Percentiles rank a stretch among this genome's conserved stretches.
Evolutionary conservation across 2,888 invertebrate genomes (phyloP).

Genomic region (Ennomos erosarius): DNA sequence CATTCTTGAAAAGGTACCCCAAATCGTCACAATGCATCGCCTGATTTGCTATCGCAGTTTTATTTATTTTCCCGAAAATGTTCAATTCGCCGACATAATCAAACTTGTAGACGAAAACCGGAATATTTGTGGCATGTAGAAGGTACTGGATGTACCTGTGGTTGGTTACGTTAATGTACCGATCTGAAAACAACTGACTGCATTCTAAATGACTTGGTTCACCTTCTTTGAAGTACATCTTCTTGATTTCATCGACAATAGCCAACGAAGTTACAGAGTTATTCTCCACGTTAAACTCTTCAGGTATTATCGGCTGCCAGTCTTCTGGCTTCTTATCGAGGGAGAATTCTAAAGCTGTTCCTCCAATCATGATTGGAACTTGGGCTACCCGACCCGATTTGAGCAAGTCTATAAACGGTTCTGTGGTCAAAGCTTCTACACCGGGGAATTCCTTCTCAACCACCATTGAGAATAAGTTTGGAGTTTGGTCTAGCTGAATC

Average conservation of each 20-base stretch:
- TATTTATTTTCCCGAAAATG: constrained; percentile 48
- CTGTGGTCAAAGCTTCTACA: constrained; percentile 66
- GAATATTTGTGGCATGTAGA: constrained; percentile 64
- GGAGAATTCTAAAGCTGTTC: constrained; percentile 62
- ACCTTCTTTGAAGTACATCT: constrained; percentile 65
- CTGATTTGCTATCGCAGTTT: constrained; percentile 50
- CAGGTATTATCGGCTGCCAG: constrained; percentile 65
- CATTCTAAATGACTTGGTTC: constrained; percentile 62
- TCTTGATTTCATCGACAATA: constrained; percentile 61
- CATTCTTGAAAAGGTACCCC: constrained; percentile 72
- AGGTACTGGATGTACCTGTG: constrained; percentile 71
- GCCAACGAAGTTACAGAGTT: constrained; percentile 60
- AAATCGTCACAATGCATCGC: constrained; percentile 72
- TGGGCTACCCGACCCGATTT: constrained; percentile 71
- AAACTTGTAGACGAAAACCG: constrained; percentile 73
- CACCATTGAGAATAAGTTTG: constrained; percentile 54
- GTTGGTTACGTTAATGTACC: constrained; percentile 58
- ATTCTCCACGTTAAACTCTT: constrained; percentile 61
- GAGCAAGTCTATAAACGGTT: constrained; percentile 64
- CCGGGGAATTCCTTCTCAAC: constrained; percentile 74
- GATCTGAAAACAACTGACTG: constrained; percentile 66
- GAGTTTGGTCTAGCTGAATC: constrained; percentile 37
- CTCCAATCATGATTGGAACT: constrained; percentile 71
- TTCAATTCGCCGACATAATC: constrained; percentile 75
- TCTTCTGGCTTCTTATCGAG: constrained; percentile 57